Percentiles rank a stretch among this genome's conserved stretches.
Evolutionary conservation across 2,113 vertebrate species (phyloP).

Genomic region (Oenanthe oenanthe): DNA sequence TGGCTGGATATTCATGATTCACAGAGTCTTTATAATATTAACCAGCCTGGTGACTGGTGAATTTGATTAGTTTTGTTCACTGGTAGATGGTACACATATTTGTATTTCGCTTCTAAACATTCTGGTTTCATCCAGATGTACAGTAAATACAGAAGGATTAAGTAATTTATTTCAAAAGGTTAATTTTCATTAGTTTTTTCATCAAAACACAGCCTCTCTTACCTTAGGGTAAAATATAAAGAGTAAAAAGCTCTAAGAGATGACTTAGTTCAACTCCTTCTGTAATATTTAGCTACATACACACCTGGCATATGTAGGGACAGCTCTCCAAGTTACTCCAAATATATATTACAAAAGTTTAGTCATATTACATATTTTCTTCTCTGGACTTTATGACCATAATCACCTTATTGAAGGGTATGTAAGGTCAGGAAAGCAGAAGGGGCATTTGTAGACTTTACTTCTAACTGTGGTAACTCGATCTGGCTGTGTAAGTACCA

Average conservation of each 20-base stretch:
- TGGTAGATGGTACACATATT: conserved; percentile 6
- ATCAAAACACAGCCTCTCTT: not conserved
- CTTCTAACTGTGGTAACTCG: not conserved
- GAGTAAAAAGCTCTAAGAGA: not conserved
- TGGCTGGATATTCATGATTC: conserved; percentile 35
- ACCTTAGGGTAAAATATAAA: not conserved
- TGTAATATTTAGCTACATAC: not conserved
- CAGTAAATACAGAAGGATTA: conserved; percentile 19
- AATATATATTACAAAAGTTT: not conserved
- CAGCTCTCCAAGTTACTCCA: not conserved
- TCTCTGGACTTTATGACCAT: not conserved
- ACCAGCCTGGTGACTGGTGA: conserved; percentile 43
- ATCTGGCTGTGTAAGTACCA: not conserved
- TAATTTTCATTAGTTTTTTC: conserved; percentile 37
- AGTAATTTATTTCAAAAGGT: conserved; percentile 7
- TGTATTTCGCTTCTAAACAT: not conserved
- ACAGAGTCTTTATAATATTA: conserved; percentile 57
- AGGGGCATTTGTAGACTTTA: conserved; percentile 2
- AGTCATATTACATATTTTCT: not conserved
- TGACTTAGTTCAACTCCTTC: not conserved
- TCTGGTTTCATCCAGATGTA: not conserved
- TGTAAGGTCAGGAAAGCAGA: conserved; percentile 24
- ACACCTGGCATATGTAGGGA: not conserved
- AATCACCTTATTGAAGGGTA: not conserved
- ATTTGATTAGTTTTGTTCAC: conserved; percentile 47